These are phyloP conservation scores for Bubalus kerabau DNA, from an alignment of 2,113 vertebrate species.

Conservation along the genomic window DNA sequence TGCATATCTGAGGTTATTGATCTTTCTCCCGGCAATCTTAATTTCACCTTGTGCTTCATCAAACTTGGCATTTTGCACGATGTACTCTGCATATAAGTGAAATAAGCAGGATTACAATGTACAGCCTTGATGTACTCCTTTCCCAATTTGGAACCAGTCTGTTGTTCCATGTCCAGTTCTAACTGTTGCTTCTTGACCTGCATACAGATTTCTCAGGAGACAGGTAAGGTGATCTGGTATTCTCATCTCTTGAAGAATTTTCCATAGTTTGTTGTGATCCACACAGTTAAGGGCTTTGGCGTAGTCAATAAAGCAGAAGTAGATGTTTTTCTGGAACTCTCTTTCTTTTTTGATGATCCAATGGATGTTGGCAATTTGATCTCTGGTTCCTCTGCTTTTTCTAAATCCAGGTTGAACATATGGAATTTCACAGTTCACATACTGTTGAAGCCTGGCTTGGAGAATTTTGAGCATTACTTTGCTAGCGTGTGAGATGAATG, in stretches of 20 bases:
- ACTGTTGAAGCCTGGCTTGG: neutral
- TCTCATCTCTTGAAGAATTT: neutral
- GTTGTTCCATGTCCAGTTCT: neutral
- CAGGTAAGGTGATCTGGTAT: neutral
- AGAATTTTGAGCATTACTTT: neutral
- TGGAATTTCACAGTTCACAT: neutral
- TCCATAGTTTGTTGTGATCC: neutral
- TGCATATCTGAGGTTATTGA: neutral
- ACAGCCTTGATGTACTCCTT: neutral
- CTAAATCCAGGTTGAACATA: neutral
- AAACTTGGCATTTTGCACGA: neutral
- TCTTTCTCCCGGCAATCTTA: neutral
- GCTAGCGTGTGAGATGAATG: neutral
- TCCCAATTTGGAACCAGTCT: neutral
- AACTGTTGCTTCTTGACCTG: neutral
- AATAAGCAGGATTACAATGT: neutral
- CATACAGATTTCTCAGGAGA: neutral
- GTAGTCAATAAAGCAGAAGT: neutral
- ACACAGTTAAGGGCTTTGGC: neutral
- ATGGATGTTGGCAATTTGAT: neutral
- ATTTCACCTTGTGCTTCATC: neutral
- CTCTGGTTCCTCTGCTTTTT: neutral
- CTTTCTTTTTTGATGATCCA: neutral
- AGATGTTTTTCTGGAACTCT: neutral
- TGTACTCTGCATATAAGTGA: neutral